Conservation (phyloP, 2,888 invertebrate genomes). For the Linnaemya vulpina region DNA sequence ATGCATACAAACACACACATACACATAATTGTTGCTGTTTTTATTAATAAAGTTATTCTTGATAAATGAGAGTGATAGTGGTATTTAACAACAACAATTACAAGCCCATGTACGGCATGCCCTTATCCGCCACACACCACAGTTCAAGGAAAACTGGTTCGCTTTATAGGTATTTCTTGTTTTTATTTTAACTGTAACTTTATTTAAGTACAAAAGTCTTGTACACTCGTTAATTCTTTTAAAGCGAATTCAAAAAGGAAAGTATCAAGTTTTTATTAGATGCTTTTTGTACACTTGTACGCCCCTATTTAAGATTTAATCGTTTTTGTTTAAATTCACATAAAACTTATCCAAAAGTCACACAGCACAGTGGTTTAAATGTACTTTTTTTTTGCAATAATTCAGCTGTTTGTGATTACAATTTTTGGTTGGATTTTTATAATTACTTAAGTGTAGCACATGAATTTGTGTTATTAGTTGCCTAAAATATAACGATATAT, state of each 20-base stretch:
- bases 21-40: constrained; percentile 3
- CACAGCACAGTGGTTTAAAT: neutral
- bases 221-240: neutral
- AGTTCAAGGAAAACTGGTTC: constrained; percentile 59
- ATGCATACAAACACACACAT: neutral
- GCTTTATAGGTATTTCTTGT: constrained; percentile 15
- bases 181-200: neutral
- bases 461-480: too few species aligned
- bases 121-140: constrained; percentile 19
- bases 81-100: constrained; percentile 24
- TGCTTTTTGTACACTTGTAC: neutral
- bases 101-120: neutral
- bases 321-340: too few species aligned
- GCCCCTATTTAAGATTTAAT: too few species aligned
- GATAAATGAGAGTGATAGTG: constrained; percentile 46
- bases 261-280: neutral
- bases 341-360: too few species aligned
- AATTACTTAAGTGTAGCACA: too few species aligned
- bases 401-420: neutral
- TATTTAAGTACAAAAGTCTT: neutral
- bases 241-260: neutral
- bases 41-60: constrained; percentile 24
- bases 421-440: too few species aligned
- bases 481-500: too few species aligned
- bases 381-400: neutral